phyloP scores from a whole-genome alignment of 1,140 invertebrate species.

The Holotrichia oblita region DNA sequence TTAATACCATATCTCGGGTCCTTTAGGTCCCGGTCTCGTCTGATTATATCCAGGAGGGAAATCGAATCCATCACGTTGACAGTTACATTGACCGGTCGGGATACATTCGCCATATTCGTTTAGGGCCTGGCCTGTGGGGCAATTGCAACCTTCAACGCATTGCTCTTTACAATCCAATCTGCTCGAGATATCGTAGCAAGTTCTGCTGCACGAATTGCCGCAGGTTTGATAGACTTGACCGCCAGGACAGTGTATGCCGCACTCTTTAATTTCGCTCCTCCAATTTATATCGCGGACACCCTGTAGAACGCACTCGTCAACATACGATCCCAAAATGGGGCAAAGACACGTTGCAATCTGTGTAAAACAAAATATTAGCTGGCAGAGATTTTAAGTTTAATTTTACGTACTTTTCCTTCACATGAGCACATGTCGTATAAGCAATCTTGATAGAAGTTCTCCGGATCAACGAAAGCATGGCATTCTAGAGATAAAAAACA shows the following conservation, averaged over 20 bases:
- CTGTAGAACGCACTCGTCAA: constrained; percentile 76
- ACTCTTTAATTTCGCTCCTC: constrained; percentile 80
- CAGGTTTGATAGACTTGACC: constrained; percentile 84
- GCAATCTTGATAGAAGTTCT: constrained; percentile 81
- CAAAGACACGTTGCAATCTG: constrained; percentile 78
- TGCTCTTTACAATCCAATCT: constrained; percentile 66
- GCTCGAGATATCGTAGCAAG: constrained; percentile 72
- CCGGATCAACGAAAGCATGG: constrained; percentile 80
- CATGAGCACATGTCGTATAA: constrained; percentile 89
- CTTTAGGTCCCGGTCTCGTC: constrained; percentile 71
- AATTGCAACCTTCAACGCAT: constrained; percentile 91
- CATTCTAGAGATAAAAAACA: constrained; percentile 68
- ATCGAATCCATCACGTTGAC: constrained; percentile 74
- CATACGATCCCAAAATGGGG: constrained; percentile 82
- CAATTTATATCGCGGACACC: constrained; percentile 76
- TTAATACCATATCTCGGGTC: constrained; percentile 77
- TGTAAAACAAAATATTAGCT: no score
- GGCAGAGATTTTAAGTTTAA: no score
- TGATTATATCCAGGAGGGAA: constrained; percentile 81
- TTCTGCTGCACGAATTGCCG: constrained; percentile 76
- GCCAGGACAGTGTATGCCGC: constrained; percentile 78
- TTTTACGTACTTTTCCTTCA: constrained; percentile 61
- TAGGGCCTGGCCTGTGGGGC: constrained; percentile 79
- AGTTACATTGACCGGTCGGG: constrained; percentile 78
- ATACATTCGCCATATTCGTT: constrained; percentile 79